Evolutionary conservation across 2,797 vertebrate species (phyloP), one percentile per base, ranked within the genome.

Genomic region (Loriculus beryllinus): DNA sequence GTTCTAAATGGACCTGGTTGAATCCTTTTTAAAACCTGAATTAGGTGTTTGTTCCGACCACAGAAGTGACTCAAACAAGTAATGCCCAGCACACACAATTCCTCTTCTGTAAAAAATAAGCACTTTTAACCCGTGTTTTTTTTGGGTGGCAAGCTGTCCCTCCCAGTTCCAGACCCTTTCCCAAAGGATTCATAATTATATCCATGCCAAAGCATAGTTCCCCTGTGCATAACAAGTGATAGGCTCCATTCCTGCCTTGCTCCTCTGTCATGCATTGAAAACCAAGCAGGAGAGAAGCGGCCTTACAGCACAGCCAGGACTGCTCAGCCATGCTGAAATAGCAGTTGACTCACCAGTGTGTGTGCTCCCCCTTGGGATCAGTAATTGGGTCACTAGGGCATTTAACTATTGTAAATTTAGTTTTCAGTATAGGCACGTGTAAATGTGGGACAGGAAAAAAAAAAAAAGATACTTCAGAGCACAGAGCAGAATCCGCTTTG

Each of bases 321-420:
- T 83, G 91, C 20, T 63, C 69, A 88, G 59, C 76, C 67, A 12
- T 0, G 3, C 70, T 72, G 96, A 79, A 86, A 12, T 25, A 47
- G 17, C 84, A n/a, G 4, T 29, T 52, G 18, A 4, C 21, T 62
- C 86, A 40, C 48, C 31, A 0, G 37, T 23, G 60, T 18, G 28
- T 33, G 39, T 12, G 45, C 63, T 86, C 43, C 82, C 33, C 40
- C 56, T 12, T 31, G 69, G 49, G n/a, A 28, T 2, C 37, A 77
- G 26, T 59, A 95, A 90, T 17, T 94, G 92, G 85, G 93, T 86
- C 93, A 96, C 40, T 91, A 47, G 95, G 87, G 90, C 93, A 40
- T 57, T 60, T 64, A 70, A 79, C 48, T 18, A 5, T 1, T 56
- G 39, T 20, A 75, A 70, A 79, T 70, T 84, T 26, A 63, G 26